phyloP scores from a whole-genome alignment of 2,113 vertebrate genomes.

The Limnothrissa miodon region DNA sequence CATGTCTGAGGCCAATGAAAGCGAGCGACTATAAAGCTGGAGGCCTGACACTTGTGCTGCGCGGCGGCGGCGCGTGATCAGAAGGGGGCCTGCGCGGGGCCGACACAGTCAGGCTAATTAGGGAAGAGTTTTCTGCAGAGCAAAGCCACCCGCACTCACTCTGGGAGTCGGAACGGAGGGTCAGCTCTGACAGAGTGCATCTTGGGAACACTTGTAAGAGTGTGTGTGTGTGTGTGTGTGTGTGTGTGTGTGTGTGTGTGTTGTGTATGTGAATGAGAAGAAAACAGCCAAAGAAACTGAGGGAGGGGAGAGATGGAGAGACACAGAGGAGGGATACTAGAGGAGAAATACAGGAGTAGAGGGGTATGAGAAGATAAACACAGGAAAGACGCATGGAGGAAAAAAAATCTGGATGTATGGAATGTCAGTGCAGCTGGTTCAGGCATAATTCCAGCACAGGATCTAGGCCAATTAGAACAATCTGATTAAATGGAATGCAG shows the following conservation, averaged over 20 bases:
- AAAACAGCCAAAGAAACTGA: conserved; percentile 19
- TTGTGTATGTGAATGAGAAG: conserved; percentile 34
- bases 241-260: too few relatives aligned
- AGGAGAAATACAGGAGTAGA: conserved; percentile 27
- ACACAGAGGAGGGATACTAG: conserved; percentile 17
- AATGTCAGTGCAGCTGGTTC: conserved; percentile 21
- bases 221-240: conserved; percentile 43
- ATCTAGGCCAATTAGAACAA: conserved; percentile 37
- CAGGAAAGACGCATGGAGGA: conserved; percentile 37
- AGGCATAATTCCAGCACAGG: conserved; percentile 23
- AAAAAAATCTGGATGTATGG: conserved; percentile 11
- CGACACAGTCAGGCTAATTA: conserved; percentile 67
- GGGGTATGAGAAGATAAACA: too few relatives aligned
- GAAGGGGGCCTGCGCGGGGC: conserved; percentile 25
- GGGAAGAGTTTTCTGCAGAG: conserved; percentile 45
- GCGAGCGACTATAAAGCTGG: conserved; percentile 20
- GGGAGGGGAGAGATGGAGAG: conserved; percentile 23
- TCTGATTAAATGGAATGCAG: conserved; percentile 26
- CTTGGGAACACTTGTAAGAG: conserved; percentile 47
- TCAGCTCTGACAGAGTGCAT: conserved; percentile 67
- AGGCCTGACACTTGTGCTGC: conserved; percentile 40
- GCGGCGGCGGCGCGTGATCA: conserved; percentile 23
- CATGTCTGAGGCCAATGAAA: conserved; percentile 33
- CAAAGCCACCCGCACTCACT: conserved; percentile 37
- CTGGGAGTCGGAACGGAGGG: conserved; percentile 67